Conservation (phyloP, 2,888 invertebrate genomes). For the Belgica antarctica region DNA sequence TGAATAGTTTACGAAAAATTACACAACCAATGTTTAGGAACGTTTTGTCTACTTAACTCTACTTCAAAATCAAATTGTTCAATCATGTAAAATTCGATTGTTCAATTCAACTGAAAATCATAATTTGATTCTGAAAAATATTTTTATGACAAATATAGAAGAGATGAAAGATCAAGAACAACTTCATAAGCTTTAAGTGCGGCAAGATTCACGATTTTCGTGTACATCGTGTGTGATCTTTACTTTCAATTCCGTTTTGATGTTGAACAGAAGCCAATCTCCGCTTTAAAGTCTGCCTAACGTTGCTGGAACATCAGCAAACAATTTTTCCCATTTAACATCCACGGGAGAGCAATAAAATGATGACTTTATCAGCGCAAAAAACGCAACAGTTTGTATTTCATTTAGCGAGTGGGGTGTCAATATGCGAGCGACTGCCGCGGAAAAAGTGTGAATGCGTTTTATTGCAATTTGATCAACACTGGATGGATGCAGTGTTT, state of each 20-base stretch:
- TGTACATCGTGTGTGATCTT: constrained; percentile 25
- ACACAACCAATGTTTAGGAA: too few relatives aligned
- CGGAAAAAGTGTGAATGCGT: constrained; percentile 21
- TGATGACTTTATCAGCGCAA: constrained; percentile 21
- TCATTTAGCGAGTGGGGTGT: background rate
- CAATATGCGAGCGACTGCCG: too few relatives aligned
- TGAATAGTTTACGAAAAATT: too few relatives aligned
- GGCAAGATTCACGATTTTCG: constrained; percentile 22
- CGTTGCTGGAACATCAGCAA: too few relatives aligned
- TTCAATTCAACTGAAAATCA: background rate
- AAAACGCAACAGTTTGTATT: constrained; percentile 1
- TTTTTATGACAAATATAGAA: background rate
- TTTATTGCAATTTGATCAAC: constrained; percentile 33
- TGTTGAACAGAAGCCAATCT: too few relatives aligned
- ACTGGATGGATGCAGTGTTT: background rate
- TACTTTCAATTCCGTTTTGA: background rate
- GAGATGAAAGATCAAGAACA: background rate
- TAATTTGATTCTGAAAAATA: constrained; percentile 2
- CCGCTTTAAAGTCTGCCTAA: too few relatives aligned
- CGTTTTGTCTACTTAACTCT: too few relatives aligned
- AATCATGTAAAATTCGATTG: constrained; percentile 34
- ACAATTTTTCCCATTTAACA: background rate
- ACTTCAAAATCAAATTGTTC: constrained; percentile 14
- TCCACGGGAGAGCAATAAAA: background rate
- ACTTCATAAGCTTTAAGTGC: background rate